A percentile compares a stretch with the other conserved stretches of the same genome.
These are phyloP conservation scores for Drosophila koepferae DNA, from an alignment of 2,888 invertebrate genomes.

Conservation along the genomic window DNA sequence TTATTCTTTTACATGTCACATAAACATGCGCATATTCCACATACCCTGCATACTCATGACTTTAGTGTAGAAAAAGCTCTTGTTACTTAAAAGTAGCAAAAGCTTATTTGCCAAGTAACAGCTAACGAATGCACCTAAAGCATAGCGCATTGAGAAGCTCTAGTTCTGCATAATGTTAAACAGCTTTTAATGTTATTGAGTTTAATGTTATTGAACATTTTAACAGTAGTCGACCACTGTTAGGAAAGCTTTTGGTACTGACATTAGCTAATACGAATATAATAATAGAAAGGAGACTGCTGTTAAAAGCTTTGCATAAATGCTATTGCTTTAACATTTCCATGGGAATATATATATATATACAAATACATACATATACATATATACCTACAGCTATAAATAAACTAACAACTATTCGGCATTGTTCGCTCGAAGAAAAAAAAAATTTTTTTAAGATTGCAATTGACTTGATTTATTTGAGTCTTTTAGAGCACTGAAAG, in stretches of 20 bases:
- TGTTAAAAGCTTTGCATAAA: neutral
- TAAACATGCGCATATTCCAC: neutral
- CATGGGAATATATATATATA: neutral
- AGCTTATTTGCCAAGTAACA: neutral
- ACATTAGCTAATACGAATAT: neutral
- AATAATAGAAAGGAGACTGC: neutral
- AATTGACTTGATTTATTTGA: neutral
- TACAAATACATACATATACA: neutral
- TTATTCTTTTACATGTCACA: neutral
- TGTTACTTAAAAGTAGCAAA: neutral
- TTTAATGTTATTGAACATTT: neutral
- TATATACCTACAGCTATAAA: neutral
- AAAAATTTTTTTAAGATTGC: no score
- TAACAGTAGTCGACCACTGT: neutral
- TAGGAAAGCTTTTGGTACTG: slow-evolving; percentile 1
- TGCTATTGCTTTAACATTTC: neutral
- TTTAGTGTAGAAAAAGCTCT: neutral
- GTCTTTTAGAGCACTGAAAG: neutral
- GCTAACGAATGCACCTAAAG: no score
- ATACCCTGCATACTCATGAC: neutral
- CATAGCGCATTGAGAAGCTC: neutral
- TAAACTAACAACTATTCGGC: neutral
- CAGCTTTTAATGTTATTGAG: neutral
- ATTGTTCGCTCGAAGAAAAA: neutral
- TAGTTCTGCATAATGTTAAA: neutral